Evolutionary conservation across 2,113 vertebrate species (phyloP), one percentile per base, ranked within the genome.

Genomic region (Pungitius pungitius): DNA sequence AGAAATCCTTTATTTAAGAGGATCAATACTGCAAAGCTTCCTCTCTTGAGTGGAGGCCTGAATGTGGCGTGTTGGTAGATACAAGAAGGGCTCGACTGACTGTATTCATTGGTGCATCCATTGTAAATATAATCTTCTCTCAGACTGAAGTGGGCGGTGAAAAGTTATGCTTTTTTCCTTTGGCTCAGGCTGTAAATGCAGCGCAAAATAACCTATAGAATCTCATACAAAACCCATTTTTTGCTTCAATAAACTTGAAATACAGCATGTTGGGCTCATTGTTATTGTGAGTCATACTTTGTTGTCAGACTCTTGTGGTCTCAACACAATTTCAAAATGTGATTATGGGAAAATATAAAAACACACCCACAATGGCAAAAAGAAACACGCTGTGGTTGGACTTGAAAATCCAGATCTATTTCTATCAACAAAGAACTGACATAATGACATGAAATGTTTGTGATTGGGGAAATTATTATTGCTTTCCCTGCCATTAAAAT

Each of bases 1-100:
- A 55, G n/a, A 59, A 66, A 70, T 43, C 54, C 47, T 61, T 75
- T 42, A 70, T 60, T 76, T 67, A 27, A n/a, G 33, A 35, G 5
- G 17, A 73, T 87, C 64, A 73, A 61, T 82, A 59, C 14, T 52
- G n/a, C 27, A n/a, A 73, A 74, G 30, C 47, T 39, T 78, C 49
- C 54, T 51, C 17, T 35, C 49, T 18, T 4, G 8, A 66, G 43
- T 56, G 65, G 72, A 68, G 20, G 56, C 14, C 42, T 79, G 70
- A 62, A 55, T 67, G 45, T n/a, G n/a, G n/a, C n/a, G 2, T 24
- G 47, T 54, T 69, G 61, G 77, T 68, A 58, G 72, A 60, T 62
- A 77, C 35, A 62, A 59, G 24, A 61, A 33, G 51, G 13, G n/a
- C 33, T 51, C 56, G 35, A 40, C 13, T 45, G 20, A 24, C 17